Conservation (phyloP, 2,113 vertebrate genomes). For the Perca fluviatilis region DNA sequence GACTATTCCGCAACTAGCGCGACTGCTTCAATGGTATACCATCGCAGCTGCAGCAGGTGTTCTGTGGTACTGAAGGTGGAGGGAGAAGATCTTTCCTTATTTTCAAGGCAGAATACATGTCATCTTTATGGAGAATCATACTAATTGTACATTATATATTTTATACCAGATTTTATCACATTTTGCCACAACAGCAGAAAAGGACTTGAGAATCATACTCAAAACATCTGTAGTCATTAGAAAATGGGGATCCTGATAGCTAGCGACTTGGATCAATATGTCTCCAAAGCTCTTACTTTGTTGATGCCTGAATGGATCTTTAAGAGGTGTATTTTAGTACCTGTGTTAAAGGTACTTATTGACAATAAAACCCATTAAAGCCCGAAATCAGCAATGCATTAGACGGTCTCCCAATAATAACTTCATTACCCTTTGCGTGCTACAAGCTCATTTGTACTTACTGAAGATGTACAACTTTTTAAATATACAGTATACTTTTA, state of each 20-base stretch:
- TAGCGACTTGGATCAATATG: neutral
- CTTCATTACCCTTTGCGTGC: neutral
- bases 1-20: no score
- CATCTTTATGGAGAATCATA: no score
- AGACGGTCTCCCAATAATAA: neutral
- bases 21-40: no score
- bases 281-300: neutral
- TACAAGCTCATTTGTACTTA: neutral
- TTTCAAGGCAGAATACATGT: no score
- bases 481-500: no score
- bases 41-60: no score
- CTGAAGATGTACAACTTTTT: neutral
- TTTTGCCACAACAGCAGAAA: no score
- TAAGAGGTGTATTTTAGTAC: neutral
- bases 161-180: no score
- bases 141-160: no score
- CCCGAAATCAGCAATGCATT: neutral
- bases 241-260: neutral
- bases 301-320: neutral
- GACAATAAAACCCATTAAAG: neutral
- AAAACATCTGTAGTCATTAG: no score
- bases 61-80: no score
- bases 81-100: no score
- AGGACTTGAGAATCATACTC: neutral
- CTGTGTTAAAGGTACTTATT: neutral